Conservation (phyloP, 2,888 invertebrate species). For the Platynereis dumerilii region DNA sequence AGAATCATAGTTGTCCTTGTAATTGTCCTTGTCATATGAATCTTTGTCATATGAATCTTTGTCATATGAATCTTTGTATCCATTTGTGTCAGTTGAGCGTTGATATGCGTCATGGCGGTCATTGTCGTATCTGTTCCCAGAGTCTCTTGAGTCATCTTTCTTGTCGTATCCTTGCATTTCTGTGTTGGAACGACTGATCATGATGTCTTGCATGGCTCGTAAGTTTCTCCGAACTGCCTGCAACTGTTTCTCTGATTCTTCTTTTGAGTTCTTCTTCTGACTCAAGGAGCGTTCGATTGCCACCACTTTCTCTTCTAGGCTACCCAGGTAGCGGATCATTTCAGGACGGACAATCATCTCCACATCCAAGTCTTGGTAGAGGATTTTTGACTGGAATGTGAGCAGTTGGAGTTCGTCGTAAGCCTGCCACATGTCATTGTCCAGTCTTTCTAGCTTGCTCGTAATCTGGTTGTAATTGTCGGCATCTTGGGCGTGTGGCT, state of each 20-base stretch:
- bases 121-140: too few relatives aligned
- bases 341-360: not conserved
- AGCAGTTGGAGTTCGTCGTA: slow-evolving; percentile 1
- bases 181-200: not conserved
- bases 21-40: too few relatives aligned
- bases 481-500: not conserved
- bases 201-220: not conserved
- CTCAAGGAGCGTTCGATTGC: not conserved
- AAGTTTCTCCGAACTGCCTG: not conserved
- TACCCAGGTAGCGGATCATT: slow-evolving; percentile 1
- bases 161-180: too few relatives aligned
- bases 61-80: too few relatives aligned
- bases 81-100: too few relatives aligned
- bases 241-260: not conserved
- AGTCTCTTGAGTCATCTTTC: too few relatives aligned
- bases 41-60: too few relatives aligned
- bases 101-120: too few relatives aligned
- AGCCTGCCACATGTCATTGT: not conserved
- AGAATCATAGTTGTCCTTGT: too few relatives aligned
- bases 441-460: not conserved
- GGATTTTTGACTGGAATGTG: not conserved
- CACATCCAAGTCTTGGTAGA: not conserved
- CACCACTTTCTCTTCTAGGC: slow-evolving; percentile 1
- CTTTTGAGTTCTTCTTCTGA: not conserved
- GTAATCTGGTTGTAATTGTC: not conserved